Percentiles rank a stretch among this genome's conserved stretches.
These are phyloP conservation scores for Phoxinus dragarum DNA, from an alignment of 2,797 vertebrate genomes.

Conservation along the genomic window DNA sequence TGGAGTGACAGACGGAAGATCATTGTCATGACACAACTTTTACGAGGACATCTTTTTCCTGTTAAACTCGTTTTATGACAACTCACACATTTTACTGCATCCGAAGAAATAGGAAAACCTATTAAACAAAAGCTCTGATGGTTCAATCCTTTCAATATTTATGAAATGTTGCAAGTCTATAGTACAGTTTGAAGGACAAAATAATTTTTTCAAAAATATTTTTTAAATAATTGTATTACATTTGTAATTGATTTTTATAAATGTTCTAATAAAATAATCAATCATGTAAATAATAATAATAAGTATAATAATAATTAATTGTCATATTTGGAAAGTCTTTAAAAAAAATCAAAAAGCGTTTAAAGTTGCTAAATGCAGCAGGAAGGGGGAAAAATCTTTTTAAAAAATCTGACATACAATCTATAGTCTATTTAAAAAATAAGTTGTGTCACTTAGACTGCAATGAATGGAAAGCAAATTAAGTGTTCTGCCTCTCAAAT, in stretches of 20 bases:
- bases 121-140: constrained; percentile 9
- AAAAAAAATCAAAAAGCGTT: constrained; percentile 5
- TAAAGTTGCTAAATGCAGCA: background rate
- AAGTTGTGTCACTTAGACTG: background rate
- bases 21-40: constrained; percentile 51
- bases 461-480: background rate
- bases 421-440: background rate
- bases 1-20: constrained; percentile 48
- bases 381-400: background rate
- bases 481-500: background rate
- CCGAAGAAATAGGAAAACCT: constrained; percentile 39
- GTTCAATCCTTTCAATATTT: background rate
- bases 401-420: too few species aligned
- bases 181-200: background rate
- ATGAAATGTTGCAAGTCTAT: background rate
- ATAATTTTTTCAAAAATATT: too few species aligned
- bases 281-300: background rate
- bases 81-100: constrained; percentile 43
- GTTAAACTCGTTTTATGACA: constrained; percentile 32
- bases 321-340: background rate
- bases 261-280: background rate
- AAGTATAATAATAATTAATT: background rate
- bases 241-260: background rate
- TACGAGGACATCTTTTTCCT: constrained; percentile 52
- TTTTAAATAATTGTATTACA: constrained; percentile 2